Conservation (phyloP, 92 coral and sea anemone species). For the Phenganax marumi region DNA sequence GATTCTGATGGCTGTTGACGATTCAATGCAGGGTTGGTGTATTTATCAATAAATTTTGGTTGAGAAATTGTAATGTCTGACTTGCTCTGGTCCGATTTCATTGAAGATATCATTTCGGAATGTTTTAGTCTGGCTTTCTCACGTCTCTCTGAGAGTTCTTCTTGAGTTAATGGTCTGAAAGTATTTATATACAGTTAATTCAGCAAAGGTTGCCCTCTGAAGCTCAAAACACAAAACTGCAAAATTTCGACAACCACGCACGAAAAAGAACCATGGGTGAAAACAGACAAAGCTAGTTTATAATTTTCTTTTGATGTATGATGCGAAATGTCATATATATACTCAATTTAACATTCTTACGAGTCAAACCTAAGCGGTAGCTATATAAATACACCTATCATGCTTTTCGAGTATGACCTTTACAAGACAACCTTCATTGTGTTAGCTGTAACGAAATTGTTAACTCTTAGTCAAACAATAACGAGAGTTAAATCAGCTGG, state of each 20-base stretch:
- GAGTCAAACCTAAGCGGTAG: too few species aligned
- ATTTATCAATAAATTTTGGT: constrained; percentile 18
- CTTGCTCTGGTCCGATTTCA: constrained; percentile 24
- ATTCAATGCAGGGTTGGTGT: constrained; percentile 12
- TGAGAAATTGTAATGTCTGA: constrained; percentile 46
- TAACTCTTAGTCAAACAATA: too few species aligned
- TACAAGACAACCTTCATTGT: too few species aligned
- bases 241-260: constrained; percentile 60
- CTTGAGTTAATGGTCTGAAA: constrained; percentile 89
- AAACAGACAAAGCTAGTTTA: too few species aligned
- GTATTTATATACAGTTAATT: not conserved
- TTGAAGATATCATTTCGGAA: constrained; percentile 64
- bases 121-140: constrained; percentile 86
- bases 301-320: too few species aligned
- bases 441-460: too few species aligned
- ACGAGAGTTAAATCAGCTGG: too few species aligned
- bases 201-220: not conserved
- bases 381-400: too few species aligned
- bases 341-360: too few species aligned
- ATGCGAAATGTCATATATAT: too few species aligned
- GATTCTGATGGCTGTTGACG: not conserved
- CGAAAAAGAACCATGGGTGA: too few species aligned
- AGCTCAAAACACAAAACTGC: not conserved
- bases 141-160: constrained; percentile 85
- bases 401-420: too few species aligned